Evolutionary conservation across 2,113 vertebrate genomes (phyloP).

Genomic region (Shinisaurus crocodilurus): DNA sequence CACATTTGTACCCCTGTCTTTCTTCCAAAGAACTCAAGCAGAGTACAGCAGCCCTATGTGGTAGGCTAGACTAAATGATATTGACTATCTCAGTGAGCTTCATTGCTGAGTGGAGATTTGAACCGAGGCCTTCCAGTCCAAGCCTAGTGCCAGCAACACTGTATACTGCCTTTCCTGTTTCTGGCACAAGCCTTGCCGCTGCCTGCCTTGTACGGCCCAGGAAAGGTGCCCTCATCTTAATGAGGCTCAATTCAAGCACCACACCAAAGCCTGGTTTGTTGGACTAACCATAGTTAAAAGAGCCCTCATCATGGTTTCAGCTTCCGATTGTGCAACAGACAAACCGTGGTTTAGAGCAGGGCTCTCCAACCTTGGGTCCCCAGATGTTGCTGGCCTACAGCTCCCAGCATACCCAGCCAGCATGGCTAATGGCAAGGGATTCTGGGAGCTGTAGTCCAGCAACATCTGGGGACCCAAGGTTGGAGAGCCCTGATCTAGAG

Average conservation of each 20-base stretch:
- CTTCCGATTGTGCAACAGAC: not conserved
- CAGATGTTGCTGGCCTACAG: too few relatives aligned
- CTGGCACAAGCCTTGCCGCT: fast-evolving
- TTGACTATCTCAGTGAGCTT: not conserved
- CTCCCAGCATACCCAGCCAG: too few relatives aligned
- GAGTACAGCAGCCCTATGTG: not conserved
- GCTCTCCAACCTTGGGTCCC: too few relatives aligned
- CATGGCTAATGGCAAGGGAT: too few relatives aligned
- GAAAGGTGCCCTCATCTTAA: fast-evolving
- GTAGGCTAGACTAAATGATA: not conserved
- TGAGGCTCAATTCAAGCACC: not conserved
- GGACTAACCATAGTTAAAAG: not conserved
- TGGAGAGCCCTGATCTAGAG: too few relatives aligned
- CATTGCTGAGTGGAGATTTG: not conserved
- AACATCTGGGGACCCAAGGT: too few relatives aligned
- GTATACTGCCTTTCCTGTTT: too few relatives aligned
- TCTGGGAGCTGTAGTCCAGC: too few relatives aligned
- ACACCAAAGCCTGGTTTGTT: not conserved
- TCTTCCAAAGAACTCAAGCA: not conserved
- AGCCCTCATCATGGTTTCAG: not conserved
- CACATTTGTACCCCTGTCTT: not conserved
- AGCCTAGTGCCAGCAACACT: too few relatives aligned
- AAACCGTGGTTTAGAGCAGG: not conserved
- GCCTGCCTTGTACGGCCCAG: fast-evolving
- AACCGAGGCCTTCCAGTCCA: not conserved